phyloP scores from a whole-genome alignment of 2,113 vertebrate species.

The Saccopteryx bilineata region DNA sequence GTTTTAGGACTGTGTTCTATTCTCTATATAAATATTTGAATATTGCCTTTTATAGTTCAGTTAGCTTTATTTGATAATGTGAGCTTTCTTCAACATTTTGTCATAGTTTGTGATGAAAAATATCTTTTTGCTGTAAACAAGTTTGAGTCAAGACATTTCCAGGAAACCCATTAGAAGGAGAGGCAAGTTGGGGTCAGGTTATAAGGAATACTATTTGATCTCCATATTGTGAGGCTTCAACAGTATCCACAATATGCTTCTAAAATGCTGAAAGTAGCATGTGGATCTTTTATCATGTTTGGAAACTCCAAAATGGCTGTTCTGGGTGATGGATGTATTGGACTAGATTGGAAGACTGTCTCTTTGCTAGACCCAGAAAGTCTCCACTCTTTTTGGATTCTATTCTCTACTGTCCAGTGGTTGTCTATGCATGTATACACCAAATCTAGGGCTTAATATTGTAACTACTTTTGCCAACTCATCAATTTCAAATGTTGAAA shows the following conservation, averaged over 20 bases:
- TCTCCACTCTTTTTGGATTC: neutral
- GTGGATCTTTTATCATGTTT: neutral
- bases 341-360: neutral
- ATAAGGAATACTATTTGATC: neutral
- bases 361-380: neutral
- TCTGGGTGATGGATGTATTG: neutral
- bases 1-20: neutral
- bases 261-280: neutral
- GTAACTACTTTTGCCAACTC: neutral
- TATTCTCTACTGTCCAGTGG: neutral
- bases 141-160: neutral
- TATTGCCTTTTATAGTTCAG: neutral
- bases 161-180: neutral
- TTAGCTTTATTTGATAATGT: neutral
- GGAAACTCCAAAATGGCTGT: neutral
- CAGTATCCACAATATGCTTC: neutral
- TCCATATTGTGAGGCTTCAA: neutral
- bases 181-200: neutral
- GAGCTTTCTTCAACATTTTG: neutral
- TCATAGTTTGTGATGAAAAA: neutral
- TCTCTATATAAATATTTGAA: neutral
- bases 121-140: neutral
- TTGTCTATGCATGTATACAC: neutral
- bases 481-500: slow-evolving; percentile 16
- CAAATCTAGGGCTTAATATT: neutral